A percentile compares a stretch with the other conserved stretches of the same genome.
These are phyloP conservation scores for Ellobius talpinus DNA, from an alignment of 2,113 vertebrate genomes.

Conservation along the genomic window DNA sequence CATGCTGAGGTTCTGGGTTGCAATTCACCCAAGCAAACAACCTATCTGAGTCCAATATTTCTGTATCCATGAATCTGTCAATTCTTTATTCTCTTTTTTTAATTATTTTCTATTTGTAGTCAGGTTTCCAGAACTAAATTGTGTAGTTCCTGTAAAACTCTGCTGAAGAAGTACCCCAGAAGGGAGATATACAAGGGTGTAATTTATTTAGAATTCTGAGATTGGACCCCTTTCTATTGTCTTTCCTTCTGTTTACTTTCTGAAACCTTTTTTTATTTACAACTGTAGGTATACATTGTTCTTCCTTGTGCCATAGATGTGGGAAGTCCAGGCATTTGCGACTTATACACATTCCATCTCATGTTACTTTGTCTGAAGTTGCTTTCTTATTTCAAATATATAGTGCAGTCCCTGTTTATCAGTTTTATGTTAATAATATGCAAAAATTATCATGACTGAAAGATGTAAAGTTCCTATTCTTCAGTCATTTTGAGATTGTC, in stretches of 20 bases:
- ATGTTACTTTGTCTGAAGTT: background rate
- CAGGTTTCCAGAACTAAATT: too few species aligned
- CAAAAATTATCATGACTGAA: background rate
- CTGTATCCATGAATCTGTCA: background rate
- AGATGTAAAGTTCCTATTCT: background rate
- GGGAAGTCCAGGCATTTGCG: background rate
- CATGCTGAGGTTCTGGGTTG: background rate
- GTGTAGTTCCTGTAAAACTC: background rate
- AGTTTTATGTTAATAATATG: background rate
- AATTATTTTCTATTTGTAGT: background rate
- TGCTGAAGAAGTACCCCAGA: background rate
- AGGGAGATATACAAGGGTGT: too few species aligned
- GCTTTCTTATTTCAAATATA: background rate
- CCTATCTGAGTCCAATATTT: background rate
- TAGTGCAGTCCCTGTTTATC: background rate
- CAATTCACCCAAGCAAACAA: too few species aligned
- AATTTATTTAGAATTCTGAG: background rate
- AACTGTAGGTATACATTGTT: background rate
- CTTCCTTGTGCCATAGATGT: background rate
- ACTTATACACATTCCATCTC: background rate
- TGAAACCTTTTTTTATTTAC: background rate
- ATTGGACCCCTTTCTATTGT: background rate
- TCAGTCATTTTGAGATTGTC: background rate
- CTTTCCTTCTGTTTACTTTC: background rate
- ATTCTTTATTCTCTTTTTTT: background rate